Base-by-base conservation (phyloP, 2,888 invertebrate genomes). In the Trichopria drosophilae region DNA sequence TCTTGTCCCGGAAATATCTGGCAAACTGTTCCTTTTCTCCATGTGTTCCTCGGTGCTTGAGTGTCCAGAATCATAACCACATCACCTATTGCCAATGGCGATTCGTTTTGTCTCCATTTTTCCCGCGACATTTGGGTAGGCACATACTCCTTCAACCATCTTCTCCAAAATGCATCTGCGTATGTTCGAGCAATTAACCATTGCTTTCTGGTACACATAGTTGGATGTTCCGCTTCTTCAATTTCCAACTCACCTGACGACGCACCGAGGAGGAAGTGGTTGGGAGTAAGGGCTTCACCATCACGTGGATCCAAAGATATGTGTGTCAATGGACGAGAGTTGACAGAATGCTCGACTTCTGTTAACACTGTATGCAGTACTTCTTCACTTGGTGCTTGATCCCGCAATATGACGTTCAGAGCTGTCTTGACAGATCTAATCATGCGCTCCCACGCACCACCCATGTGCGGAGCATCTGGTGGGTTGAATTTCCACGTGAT, bases 21-120 rank as follows among this genome's bases (percentile, higher is more conserved):
- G 12, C 35, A 24, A 4, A 53, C 41, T 19, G 13, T 45, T 13
- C 50, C 45, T 23, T 51, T 53, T 35, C 24, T 37, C 45, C 53
- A 53, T 12, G 28, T 24, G 16, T 50, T 49, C 7, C 50, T 26
- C 2, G 50, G 40, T 9, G 37, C 13, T 18, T 34, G 26, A 6
- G 26, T 24, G 13, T 55, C 51, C 7, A 36, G 41, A 19, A 49
- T 43, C 16, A 53, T 13, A 13, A 53, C 49, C 9, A 49, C 7
- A 31, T 50, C 49, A n/a, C 36, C 53, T 18, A 34, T 20, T 6
- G 20, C 19, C 5, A 51, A 9, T 20, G 23, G 16, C 18, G 48
- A 10, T 3, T 13, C n/a, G n/a, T n/a, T n/a, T n/a, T n/a, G n/a
- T n/a, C n/a, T n/a, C 18, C 46, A 46, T 16, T 35, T 46, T 20